Percentiles rank a stretch among this genome's conserved stretches.
Conservation (phyloP, 2,113 vertebrate species). For the Elaphurus davidianus region DNA sequence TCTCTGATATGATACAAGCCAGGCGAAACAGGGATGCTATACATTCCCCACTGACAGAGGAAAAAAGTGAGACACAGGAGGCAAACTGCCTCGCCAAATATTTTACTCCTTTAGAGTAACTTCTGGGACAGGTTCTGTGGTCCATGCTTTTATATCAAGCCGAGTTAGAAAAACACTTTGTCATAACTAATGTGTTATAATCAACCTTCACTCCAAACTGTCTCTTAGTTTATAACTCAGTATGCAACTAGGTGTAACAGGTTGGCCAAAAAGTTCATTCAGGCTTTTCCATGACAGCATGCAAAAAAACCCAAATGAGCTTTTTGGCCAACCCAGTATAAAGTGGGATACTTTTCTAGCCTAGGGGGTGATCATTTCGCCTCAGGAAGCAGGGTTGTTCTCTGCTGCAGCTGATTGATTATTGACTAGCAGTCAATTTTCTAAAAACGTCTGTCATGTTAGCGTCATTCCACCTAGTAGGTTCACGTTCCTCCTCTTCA, state of each 20-base stretch:
- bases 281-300: background rate
- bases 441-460: background rate
- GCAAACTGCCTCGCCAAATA: background rate
- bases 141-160: background rate
- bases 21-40: background rate
- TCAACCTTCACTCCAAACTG: background rate
- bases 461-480: background rate
- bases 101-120: background rate
- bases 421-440: background rate
- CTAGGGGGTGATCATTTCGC: background rate
- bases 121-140: background rate
- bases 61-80: background rate
- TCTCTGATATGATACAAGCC: background rate
- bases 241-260: background rate
- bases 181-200: background rate
- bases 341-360: background rate
- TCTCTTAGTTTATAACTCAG: background rate
- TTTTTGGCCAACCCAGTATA: background rate
- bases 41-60: background rate
- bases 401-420: background rate
- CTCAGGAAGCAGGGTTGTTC: background rate
- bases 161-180: background rate
- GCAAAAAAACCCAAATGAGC: background rate
- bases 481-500: background rate
- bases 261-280: background rate